Percentiles rank a stretch among this genome's conserved stretches.
phyloP scores from a whole-genome alignment of 2,888 invertebrate genomes.

The Agrochola circellaris region DNA sequence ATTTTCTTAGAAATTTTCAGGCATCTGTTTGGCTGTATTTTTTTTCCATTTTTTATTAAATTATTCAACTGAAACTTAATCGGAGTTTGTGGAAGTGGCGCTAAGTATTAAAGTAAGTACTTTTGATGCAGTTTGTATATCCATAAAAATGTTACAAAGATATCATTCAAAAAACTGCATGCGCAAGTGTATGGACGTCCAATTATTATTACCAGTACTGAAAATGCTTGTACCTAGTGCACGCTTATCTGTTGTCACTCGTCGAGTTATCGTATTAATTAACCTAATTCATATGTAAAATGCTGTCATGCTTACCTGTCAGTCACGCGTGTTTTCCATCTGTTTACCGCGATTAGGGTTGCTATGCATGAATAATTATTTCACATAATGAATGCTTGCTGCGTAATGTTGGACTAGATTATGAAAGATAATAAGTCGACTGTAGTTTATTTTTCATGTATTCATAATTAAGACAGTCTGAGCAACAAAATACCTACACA shows the following conservation, averaged over 20 bases:
- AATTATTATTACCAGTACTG: neutral
- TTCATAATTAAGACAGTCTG: neutral
- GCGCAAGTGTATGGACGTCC: neutral
- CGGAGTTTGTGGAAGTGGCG: neutral
- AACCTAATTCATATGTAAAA: constrained; percentile 65
- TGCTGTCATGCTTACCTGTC: constrained; percentile 55
- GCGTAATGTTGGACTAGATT: constrained; percentile 32
- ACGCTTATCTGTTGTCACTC: constrained; percentile 42
- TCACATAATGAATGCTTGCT: constrained; percentile 15
- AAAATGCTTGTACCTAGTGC: constrained; percentile 3
- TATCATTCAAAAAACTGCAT: neutral
- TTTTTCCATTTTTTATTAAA: neutral
- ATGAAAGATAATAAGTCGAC: constrained; percentile 26
- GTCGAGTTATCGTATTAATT: constrained; percentile 58
- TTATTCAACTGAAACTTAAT: neutral
- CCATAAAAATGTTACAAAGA: neutral
- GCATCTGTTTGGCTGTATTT: neutral
- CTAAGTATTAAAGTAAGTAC: neutral
- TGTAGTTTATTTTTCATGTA: neutral
- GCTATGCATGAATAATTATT: constrained; percentile 48
- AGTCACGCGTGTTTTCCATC: constrained; percentile 57
- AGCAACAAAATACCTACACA: neutral
- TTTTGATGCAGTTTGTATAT: neutral
- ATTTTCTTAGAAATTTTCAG: neutral
- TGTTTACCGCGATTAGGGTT: constrained; percentile 49